Evolutionary conservation across 2,797 vertebrate species (phyloP).

Genomic region (Poecile montanus): DNA sequence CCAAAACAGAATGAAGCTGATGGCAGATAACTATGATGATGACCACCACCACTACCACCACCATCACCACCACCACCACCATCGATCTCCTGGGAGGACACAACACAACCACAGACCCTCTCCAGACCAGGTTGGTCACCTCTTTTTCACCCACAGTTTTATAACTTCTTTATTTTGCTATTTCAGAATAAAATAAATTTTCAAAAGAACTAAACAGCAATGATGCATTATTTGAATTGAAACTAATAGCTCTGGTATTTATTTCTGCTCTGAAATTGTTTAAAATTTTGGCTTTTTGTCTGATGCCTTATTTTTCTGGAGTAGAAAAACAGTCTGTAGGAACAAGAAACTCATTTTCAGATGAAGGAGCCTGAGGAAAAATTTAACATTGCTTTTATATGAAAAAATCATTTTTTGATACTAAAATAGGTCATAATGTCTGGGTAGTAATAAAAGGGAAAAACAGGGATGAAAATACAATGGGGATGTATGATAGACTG

Average conservation of each 20-base stretch:
- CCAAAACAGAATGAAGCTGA: constrained; percentile 95
- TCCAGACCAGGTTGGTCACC: constrained; percentile 89
- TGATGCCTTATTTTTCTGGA: not conserved
- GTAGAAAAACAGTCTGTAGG: not conserved
- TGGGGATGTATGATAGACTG: not conserved
- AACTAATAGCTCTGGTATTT: constrained; percentile 68
- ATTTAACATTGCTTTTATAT: not conserved
- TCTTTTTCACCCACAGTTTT: constrained; percentile 13
- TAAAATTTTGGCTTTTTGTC: constrained; percentile 67
- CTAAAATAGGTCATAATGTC: not conserved
- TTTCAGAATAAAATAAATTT: constrained; percentile 68
- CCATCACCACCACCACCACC: constrained; percentile 86
- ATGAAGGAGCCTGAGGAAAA: not conserved
- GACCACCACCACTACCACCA: constrained; percentile 88
- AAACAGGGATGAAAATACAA: not conserved
- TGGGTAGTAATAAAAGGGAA: not conserved
- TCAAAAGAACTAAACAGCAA: constrained; percentile 63
- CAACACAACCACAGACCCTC: constrained; percentile 90
- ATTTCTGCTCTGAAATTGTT: constrained; percentile 66
- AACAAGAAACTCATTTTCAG: not conserved
- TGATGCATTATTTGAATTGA: constrained; percentile 59
- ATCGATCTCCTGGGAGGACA: constrained; percentile 84
- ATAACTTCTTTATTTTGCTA: constrained; percentile 22
- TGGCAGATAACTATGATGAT: constrained; percentile 92
- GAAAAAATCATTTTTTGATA: not conserved